Evolutionary conservation across 2,113 vertebrate species (phyloP).

Genomic region (Channa maculata): DNA sequence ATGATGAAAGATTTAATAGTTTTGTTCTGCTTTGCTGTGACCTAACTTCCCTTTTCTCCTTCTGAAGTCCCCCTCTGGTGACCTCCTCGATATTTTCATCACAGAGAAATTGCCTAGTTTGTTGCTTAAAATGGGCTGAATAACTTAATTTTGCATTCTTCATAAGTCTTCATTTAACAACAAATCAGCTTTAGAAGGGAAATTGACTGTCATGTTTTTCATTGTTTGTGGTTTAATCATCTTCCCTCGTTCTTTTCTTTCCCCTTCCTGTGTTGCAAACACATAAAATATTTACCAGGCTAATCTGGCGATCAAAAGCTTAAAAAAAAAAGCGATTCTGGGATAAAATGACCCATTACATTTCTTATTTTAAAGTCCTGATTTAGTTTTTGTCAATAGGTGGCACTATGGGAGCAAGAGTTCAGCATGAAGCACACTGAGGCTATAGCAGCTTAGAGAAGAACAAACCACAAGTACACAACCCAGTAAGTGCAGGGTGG

Average conservation of each 20-base stretch:
- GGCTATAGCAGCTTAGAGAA: background rate
- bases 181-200: background rate
- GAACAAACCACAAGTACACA: slow-evolving; percentile 13
- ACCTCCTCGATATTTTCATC: slow-evolving; percentile 25
- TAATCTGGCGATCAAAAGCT: background rate
- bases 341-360: background rate
- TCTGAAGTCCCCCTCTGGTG: slow-evolving; percentile 31
- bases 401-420: slow-evolving; percentile 77
- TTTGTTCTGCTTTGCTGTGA: slow-evolving; percentile 43
- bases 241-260: too few species aligned
- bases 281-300: background rate
- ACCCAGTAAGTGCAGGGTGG: slow-evolving; percentile 1
- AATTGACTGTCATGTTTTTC: background rate
- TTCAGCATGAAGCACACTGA: background rate
- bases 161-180: background rate
- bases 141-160: slow-evolving; percentile 4
- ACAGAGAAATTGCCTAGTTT: background rate
- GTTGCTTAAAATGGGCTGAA: background rate
- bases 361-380: background rate
- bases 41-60: background rate
- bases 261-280: background rate
- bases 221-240: slow-evolving; percentile 1
- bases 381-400: slow-evolving; percentile 61
- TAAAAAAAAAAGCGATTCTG: background rate
- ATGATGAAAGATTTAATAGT: slow-evolving; percentile 70